Conservation (phyloP, 1,140 invertebrate genomes). For the Goniozus legneri region DNA sequence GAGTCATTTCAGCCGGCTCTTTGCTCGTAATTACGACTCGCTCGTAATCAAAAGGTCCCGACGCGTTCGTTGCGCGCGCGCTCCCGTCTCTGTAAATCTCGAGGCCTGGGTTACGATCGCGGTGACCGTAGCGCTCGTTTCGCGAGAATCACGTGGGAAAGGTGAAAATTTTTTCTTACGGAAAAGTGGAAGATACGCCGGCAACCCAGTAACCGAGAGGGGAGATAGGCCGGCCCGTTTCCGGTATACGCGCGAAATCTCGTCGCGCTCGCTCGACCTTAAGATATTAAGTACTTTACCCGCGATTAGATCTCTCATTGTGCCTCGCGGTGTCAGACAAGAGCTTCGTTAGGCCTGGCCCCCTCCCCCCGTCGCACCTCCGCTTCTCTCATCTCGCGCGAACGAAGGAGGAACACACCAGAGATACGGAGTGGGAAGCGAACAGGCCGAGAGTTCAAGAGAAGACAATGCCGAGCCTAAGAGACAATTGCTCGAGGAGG, state of each 20-base stretch:
- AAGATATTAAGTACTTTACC: constrained; percentile 57
- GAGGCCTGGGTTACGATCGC: not conserved
- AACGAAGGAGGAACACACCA: not conserved
- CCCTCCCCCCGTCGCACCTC: no score
- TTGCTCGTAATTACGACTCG: not conserved
- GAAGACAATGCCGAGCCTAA: constrained; percentile 46
- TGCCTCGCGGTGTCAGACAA: constrained; percentile 50
- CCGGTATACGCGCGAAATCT: no score
- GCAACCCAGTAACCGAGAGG: constrained; percentile 30
- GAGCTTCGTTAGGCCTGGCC: constrained; percentile 39
- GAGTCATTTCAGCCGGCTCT: not conserved
- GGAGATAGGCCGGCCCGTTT: not conserved
- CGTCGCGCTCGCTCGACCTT: constrained; percentile 40
- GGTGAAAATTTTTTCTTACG: not conserved
- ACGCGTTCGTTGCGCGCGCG: not conserved
- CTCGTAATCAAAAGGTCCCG: not conserved
- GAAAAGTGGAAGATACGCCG: not conserved
- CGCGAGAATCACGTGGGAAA: no score
- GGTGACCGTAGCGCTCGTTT: no score
- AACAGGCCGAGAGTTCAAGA: constrained; percentile 21
- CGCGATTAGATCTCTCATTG: constrained; percentile 57
- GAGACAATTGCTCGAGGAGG: constrained; percentile 51
- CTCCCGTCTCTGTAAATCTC: not conserved
- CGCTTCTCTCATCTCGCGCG: no score
- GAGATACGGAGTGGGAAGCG: constrained; percentile 15